These are phyloP conservation scores for Taenioides sp. DNA, from an alignment of 2,797 vertebrate species.

Conservation along the genomic window DNA sequence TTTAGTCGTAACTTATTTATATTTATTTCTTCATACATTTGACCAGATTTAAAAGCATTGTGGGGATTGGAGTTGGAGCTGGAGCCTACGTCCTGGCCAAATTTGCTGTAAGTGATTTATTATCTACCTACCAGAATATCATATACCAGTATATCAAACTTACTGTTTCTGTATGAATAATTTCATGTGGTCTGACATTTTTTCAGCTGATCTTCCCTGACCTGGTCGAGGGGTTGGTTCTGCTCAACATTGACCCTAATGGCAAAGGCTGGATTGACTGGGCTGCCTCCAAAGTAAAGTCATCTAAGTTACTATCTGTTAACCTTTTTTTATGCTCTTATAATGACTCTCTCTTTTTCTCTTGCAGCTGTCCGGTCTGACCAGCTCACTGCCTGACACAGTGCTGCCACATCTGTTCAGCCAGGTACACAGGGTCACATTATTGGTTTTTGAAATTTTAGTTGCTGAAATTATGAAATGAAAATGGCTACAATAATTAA, in stretches of 20 bases:
- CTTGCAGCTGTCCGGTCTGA: constrained; percentile 88
- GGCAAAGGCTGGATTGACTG: constrained; percentile 99
- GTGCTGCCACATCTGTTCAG: constrained; percentile 95
- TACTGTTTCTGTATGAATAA: background rate
- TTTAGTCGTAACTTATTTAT: too few species aligned
- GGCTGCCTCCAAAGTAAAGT: constrained; percentile 89
- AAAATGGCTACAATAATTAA: too few species aligned
- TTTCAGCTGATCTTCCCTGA: constrained; percentile 92
- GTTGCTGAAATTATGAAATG: too few species aligned
- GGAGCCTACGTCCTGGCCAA: constrained; percentile 95
- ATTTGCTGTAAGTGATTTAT: constrained; percentile 87
- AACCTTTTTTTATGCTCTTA: background rate
- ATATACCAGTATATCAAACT: too few species aligned
- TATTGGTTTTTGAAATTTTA: background rate
- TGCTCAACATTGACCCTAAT: constrained; percentile 95
- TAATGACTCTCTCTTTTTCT: background rate
- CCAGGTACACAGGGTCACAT: constrained; percentile 79
- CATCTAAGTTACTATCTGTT: background rate
- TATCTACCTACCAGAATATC: background rate
- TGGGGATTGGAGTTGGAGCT: constrained; percentile 94
- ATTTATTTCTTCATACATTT: background rate
- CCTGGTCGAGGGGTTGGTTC: constrained; percentile 92
- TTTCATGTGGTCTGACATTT: background rate
- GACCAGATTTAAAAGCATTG: constrained; percentile 91
- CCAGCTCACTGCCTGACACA: constrained; percentile 87